These are phyloP conservation scores for Capitulum mitella DNA, from an alignment of 2,888 invertebrate genomes.

Conservation along the genomic window DNA sequence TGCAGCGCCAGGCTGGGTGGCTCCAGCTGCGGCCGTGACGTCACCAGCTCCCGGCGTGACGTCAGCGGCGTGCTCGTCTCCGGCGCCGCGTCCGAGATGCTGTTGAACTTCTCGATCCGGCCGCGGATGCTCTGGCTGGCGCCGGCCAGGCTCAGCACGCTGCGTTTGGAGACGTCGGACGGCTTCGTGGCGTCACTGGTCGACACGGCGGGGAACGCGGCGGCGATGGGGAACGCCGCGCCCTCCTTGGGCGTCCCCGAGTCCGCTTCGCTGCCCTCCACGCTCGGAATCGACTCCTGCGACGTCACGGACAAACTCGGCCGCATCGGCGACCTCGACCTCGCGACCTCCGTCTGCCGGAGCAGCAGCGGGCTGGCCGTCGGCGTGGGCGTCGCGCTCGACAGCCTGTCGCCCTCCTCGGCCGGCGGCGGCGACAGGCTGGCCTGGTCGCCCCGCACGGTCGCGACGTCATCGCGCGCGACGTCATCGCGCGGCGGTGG, in stretches of 20 bases:
- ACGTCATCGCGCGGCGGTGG: not conserved
- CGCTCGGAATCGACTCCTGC: not conserved
- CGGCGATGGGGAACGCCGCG: not conserved
- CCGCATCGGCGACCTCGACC: not conserved
- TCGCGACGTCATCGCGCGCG: not conserved
- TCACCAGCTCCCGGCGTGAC: not conserved
- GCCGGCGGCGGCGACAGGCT: not conserved
- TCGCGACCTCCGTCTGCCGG: not conserved
- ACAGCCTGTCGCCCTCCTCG: not conserved
- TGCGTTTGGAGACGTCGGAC: not conserved
- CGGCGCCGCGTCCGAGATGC: not conserved
- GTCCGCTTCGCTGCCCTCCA: not conserved
- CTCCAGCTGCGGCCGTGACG: not conserved
- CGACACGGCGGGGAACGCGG: no score
- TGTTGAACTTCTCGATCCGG: slow-evolving; percentile 8
- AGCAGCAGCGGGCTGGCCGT: not conserved
- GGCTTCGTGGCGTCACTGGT: not conserved
- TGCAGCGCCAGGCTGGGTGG: not conserved
- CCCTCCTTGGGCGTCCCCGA: not conserved
- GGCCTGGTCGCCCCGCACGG: not conserved
- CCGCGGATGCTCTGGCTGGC: not conserved
- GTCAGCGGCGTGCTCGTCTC: not conserved
- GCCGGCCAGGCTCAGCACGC: not conserved
- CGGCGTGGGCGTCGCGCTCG: not conserved
- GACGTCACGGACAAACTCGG: not conserved